A percentile compares a stretch with the other conserved stretches of the same genome.
phyloP scores from a whole-genome alignment of 2,888 invertebrate genomes.

The Osedax frankpressi region DNA sequence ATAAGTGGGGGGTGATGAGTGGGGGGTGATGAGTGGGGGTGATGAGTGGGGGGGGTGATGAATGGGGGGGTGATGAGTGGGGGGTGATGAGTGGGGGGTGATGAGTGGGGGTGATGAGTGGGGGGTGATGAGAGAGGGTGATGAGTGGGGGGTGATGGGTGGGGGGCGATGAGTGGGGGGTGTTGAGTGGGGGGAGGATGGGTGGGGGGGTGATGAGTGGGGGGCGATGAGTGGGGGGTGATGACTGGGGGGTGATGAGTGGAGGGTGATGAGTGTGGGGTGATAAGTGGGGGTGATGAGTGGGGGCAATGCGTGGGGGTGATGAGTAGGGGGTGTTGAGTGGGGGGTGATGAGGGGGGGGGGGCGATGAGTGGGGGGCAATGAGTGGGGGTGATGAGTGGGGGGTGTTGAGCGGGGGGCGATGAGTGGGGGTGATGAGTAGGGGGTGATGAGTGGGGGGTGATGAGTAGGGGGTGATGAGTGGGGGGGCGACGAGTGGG shows the following conservation, averaged over 20 bases:
- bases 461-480: neutral
- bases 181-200: too few species aligned
- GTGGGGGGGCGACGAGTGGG: neutral
- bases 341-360: too few species aligned
- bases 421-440: neutral
- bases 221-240: conserved; percentile 4
- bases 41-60: neutral
- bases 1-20: too few species aligned
- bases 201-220: neutral
- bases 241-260: conserved; percentile 1
- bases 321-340: neutral
- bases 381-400: too few species aligned
- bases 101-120: neutral
- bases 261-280: neutral
- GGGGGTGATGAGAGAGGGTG: neutral
- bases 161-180: neutral
- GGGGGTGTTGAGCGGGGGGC: neutral
- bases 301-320: neutral
- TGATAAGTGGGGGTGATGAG: neutral
- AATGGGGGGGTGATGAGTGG: too few species aligned
- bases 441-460: neutral
- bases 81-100: neutral
- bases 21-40: too few species aligned
- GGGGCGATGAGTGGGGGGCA: too few species aligned
- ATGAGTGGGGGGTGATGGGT: neutral